These are phyloP conservation scores for Colinus virginianus DNA, from an alignment of 2,113 vertebrate species.

Conservation along the genomic window DNA sequence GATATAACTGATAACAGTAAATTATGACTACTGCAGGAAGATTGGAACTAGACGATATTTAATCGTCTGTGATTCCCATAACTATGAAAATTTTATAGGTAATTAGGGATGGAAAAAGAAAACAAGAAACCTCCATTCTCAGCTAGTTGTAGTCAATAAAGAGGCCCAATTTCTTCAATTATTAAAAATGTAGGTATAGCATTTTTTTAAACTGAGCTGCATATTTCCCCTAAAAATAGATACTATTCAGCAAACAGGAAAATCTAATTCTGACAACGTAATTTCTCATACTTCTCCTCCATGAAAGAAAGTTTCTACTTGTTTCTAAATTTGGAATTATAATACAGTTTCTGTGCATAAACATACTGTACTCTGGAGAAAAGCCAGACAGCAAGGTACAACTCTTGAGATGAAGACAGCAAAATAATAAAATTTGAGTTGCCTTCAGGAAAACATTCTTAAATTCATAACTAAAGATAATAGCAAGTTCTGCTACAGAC, in stretches of 20 bases:
- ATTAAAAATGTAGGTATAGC: background rate
- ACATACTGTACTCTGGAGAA: background rate
- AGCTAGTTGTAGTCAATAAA: background rate
- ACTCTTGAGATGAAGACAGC: background rate
- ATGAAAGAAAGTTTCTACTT: background rate
- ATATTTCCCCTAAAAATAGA: background rate
- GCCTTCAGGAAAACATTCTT: background rate
- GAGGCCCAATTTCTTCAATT: background rate
- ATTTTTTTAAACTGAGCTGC: background rate
- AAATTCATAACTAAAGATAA: background rate
- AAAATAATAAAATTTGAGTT: background rate
- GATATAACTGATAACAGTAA: background rate
- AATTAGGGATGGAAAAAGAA: background rate
- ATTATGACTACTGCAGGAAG: background rate
- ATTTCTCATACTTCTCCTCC: background rate
- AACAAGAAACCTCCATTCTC: background rate
- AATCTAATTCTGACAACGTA: background rate
- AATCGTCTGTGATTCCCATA: background rate
- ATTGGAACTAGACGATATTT: background rate
- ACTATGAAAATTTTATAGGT: background rate
- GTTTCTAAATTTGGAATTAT: background rate
- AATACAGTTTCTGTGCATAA: background rate
- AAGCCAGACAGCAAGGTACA: background rate
- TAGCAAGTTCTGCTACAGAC: background rate
- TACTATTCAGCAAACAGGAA: background rate